Evolutionary conservation across 1,140 invertebrate genomes (phyloP).

Genomic region (Drosophila eugracilis): DNA sequence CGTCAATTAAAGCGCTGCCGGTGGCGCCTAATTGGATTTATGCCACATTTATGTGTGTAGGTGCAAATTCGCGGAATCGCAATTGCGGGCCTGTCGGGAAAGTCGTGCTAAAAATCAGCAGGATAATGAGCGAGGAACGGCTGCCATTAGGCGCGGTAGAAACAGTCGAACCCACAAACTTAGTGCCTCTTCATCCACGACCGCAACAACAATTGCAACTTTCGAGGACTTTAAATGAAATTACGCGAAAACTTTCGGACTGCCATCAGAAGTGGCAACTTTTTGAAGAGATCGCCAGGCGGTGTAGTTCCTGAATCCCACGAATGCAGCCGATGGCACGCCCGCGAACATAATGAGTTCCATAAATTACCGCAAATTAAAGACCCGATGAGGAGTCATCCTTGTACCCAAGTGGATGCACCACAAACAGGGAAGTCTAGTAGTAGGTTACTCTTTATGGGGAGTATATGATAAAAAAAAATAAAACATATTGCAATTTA

Average conservation of each 20-base stretch:
- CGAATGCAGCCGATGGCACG: conserved; percentile 55
- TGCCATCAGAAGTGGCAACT: conserved; percentile 48
- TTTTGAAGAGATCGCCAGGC: conserved; percentile 69
- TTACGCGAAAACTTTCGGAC: conserved; percentile 77
- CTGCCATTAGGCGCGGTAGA: conserved; percentile 28
- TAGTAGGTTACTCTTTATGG: neutral
- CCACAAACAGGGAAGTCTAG: too few relatives aligned
- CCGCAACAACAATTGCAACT: conserved; percentile 71
- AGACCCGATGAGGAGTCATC: conserved; percentile 51
- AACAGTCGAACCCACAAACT: conserved; percentile 57
- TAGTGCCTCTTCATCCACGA: conserved; percentile 16
- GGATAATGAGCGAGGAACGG: conserved; percentile 65
- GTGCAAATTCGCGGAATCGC: conserved; percentile 65
- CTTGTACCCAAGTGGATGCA: conserved; percentile 19
- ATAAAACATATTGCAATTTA: too few relatives aligned
- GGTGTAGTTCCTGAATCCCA: conserved; percentile 9
- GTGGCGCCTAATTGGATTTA: conserved; percentile 79
- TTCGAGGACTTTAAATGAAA: conserved; percentile 82
- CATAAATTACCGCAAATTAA: conserved; percentile 82
- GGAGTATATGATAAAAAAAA: too few relatives aligned
- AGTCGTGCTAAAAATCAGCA: conserved; percentile 71
- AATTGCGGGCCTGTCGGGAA: conserved; percentile 24
- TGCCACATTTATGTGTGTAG: conserved; percentile 80
- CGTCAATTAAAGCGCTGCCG: conserved; percentile 79
- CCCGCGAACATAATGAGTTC: conserved; percentile 71